Evolutionary conservation across 2,113 vertebrate species (phyloP).

Genomic region (Suncus etruscus): DNA sequence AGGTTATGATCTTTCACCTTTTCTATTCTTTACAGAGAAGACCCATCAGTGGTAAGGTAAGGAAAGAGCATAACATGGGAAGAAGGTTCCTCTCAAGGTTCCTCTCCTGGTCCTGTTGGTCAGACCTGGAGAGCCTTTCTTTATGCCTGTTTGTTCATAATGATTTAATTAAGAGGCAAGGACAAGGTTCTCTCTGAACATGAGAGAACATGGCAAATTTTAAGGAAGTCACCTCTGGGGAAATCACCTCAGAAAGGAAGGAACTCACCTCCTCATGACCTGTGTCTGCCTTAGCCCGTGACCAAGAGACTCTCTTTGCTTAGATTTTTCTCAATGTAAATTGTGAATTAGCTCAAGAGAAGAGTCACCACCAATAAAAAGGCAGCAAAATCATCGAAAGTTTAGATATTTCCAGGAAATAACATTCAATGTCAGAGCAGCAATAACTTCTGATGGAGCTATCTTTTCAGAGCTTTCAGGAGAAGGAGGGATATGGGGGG

Average conservation of each 20-base stretch:
- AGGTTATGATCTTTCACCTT: neutral
- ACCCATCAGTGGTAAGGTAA: neutral
- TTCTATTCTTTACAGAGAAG: neutral
- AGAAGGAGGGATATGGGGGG: no score
- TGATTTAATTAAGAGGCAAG: neutral
- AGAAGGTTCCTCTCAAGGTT: neutral
- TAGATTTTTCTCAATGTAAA: neutral
- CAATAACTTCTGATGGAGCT: neutral
- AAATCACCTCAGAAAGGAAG: constrained; percentile 26
- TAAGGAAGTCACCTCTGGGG: neutral
- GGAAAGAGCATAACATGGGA: neutral
- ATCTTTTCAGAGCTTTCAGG: no score
- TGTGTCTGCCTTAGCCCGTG: neutral
- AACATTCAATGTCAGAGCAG: neutral
- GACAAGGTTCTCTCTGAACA: neutral
- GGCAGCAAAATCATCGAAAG: neutral
- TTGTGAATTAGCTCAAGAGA: constrained; percentile 2
- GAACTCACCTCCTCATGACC: neutral
- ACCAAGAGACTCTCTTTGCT: neutral
- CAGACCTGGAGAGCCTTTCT: neutral
- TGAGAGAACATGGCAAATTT: no score
- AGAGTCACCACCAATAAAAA: neutral
- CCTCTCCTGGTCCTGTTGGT: neutral
- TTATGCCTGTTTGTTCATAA: neutral
- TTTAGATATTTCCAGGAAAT: neutral